Conservation (phyloP, 1,140 invertebrate genomes). For the Mactra quadrangularis region DNA sequence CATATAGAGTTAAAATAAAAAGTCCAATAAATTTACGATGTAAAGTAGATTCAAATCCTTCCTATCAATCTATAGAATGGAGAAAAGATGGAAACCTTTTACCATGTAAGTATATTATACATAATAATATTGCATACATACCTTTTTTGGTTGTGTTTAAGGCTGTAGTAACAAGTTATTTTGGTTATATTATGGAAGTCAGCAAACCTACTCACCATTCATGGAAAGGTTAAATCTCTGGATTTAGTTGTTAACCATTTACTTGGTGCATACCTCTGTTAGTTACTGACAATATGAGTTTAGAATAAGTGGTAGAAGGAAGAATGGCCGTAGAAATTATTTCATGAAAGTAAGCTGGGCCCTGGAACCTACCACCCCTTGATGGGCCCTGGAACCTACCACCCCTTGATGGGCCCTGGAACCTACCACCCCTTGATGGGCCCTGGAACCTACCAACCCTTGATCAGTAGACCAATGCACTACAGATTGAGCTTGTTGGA, state of each 20-base stretch:
- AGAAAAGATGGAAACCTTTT: slow-evolving; percentile 57
- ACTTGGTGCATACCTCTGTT: no score
- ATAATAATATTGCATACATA: no score
- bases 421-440: not conserved
- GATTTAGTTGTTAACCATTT: no score
- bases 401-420: not conserved
- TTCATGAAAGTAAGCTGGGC: not conserved
- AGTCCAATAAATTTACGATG: slow-evolving; percentile 56
- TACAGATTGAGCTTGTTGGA: no score
- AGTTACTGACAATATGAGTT: not conserved
- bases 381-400: not conserved
- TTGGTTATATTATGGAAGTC: not conserved
- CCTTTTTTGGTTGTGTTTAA: not conserved
- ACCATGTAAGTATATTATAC: slow-evolving; percentile 56
- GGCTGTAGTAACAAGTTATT: not conserved
- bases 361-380: not conserved
- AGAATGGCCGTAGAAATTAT: no score
- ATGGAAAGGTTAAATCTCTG: no score
- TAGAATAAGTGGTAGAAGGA: no score
- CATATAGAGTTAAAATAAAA: slow-evolving; percentile 59
- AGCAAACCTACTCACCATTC: not conserved
- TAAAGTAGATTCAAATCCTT: slow-evolving; percentile 72
- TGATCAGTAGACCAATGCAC: no score
- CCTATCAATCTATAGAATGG: slow-evolving; percentile 65
- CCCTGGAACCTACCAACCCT: not conserved